Percentiles rank a stretch among this genome's conserved stretches.
Evolutionary conservation across 1,140 invertebrate genomes (phyloP).

Genomic region (Bathynomus jamesi): DNA sequence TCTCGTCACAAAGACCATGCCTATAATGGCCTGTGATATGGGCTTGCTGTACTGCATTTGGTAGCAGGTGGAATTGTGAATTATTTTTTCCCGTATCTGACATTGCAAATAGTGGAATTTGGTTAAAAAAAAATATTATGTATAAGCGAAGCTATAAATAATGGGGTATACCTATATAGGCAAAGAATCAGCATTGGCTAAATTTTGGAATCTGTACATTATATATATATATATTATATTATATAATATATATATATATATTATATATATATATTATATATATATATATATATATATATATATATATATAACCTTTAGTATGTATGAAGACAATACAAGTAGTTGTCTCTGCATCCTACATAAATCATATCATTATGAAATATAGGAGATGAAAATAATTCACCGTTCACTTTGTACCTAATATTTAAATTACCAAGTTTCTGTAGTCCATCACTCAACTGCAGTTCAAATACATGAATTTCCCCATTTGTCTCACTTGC

Average conservation of each 20-base stretch:
- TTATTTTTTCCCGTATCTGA: too few relatives aligned
- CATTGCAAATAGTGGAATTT: too few relatives aligned
- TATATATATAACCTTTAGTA: background rate
- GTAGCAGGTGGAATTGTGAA: too few relatives aligned
- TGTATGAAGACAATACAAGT: background rate
- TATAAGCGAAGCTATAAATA: too few relatives aligned
- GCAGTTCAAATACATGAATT: background rate
- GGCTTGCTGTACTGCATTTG: too few relatives aligned
- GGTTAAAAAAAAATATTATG: too few relatives aligned
- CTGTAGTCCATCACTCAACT: background rate
- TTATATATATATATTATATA: background rate
- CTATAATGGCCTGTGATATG: too few relatives aligned
- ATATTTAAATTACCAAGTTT: background rate
- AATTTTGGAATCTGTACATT: background rate
- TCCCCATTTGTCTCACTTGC: background rate
- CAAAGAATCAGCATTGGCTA: too few relatives aligned
- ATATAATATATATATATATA: background rate
- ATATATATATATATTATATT: conserved; percentile 1
- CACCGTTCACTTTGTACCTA: background rate
- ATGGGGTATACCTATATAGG: too few relatives aligned
- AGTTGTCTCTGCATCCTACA: background rate
- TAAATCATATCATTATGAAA: background rate
- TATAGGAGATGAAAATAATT: background rate
- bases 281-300: conserved; percentile 3
- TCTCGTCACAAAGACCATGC: too few relatives aligned